These are phyloP conservation scores for Pachydiplax longipennis DNA, from an alignment of 2,888 invertebrate genomes.

Conservation along the genomic window DNA sequence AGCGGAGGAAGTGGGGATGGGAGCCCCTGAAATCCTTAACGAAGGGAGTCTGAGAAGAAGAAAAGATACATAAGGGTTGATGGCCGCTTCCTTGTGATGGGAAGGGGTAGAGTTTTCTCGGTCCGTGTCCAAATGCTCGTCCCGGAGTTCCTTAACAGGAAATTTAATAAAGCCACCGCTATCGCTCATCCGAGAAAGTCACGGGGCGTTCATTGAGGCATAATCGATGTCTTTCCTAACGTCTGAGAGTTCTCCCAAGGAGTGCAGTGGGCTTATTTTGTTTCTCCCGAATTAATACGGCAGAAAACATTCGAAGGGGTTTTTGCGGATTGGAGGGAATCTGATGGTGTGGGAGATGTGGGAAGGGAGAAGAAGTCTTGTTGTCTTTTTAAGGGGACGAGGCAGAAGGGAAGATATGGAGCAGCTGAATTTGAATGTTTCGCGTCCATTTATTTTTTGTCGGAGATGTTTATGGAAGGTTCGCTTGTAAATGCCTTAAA, in stretches of 20 bases:
- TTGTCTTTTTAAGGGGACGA: background rate
- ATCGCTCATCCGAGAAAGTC: background rate
- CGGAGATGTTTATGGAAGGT: background rate
- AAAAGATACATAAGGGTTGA: background rate
- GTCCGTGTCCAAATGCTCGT: background rate
- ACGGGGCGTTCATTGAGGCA: conserved; percentile 9
- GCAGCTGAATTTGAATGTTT: background rate
- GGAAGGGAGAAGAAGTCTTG: background rate
- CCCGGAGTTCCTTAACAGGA: background rate
- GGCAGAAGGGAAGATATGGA: background rate
- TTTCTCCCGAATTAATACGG: background rate
- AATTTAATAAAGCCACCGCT: conserved; percentile 11
- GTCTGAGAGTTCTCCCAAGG: background rate
- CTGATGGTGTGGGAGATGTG: background rate
- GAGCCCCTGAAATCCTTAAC: background rate
- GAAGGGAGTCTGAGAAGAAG: background rate
- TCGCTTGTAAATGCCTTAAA: background rate
- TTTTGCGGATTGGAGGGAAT: background rate
- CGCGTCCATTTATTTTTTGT: background rate
- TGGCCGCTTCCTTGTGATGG: background rate
- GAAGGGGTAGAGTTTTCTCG: background rate
- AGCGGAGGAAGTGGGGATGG: background rate
- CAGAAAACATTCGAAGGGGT: background rate
- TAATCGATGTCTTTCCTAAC: conserved; percentile 17
- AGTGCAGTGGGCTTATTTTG: background rate